phyloP scores from a whole-genome alignment of 2,113 vertebrate species.

The Hippocampus zosterae region DNA sequence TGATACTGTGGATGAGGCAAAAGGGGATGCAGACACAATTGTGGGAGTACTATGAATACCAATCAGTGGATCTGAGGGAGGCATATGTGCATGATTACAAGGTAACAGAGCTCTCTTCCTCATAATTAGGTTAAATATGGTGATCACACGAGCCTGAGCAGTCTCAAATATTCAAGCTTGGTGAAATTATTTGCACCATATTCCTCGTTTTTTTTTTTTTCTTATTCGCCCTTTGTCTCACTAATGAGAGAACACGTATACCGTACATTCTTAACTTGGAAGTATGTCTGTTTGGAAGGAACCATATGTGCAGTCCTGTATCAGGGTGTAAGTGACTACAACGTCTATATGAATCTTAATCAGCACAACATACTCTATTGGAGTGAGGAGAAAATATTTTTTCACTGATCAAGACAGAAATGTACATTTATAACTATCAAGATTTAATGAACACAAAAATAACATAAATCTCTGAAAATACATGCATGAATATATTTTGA shows the following conservation, averaged over 20 bases:
- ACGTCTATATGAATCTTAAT: constrained; percentile 2
- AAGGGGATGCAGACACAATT: not conserved
- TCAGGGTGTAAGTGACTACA: not conserved
- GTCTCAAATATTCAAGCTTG: constrained; percentile 20
- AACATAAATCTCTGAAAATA: too few species aligned
- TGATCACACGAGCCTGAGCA: constrained; percentile 28
- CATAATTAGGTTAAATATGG: constrained; percentile 44
- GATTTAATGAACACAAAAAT: too few species aligned
- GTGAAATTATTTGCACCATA: constrained; percentile 10
- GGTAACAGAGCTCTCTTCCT: constrained; percentile 3
- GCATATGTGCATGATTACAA: not conserved
- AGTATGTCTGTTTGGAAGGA: constrained; percentile 30
- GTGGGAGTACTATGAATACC: not conserved
- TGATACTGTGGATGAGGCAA: not conserved
- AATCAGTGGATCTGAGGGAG: not conserved
- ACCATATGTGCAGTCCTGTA: constrained; percentile 9
- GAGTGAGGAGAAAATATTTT: too few species aligned
- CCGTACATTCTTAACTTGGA: constrained; percentile 60
- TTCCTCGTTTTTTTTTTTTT: constrained; percentile 8
- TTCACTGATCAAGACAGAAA: too few species aligned
- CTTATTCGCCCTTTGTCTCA: constrained; percentile 11
- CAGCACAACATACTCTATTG: too few species aligned
- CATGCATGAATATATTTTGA: too few species aligned
- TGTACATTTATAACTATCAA: too few species aligned
- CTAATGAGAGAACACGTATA: constrained; percentile 40